Percentiles rank a stretch among this genome's conserved stretches.
phyloP scores from a whole-genome alignment of 2,113 vertebrate species.

The Abramis brama region DNA sequence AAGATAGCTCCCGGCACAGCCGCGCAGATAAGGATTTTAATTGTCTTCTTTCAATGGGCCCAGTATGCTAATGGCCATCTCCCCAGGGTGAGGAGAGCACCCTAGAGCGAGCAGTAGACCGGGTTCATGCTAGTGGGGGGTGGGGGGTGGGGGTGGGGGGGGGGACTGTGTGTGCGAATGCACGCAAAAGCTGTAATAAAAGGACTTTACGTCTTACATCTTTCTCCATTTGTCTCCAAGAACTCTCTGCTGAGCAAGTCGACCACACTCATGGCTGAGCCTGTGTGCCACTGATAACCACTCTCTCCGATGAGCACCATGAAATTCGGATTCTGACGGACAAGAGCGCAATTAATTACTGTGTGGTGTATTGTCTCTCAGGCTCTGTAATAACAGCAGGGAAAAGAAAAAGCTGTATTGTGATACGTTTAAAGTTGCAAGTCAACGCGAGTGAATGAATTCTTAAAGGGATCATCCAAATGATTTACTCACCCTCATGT shows the following conservation, averaged over 20 bases:
- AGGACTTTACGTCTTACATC: conserved; percentile 35
- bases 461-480: not conserved
- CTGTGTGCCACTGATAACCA: conserved; percentile 71
- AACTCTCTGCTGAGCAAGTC: conserved; percentile 69
- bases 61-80: conserved; percentile 76
- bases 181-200: conserved; percentile 46
- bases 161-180: conserved; percentile 36
- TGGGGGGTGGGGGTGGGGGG: conserved; percentile 57
- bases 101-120: conserved; percentile 66
- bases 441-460: not conserved
- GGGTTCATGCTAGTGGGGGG: conserved; percentile 59
- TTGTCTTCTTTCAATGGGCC: conserved; percentile 75
- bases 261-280: conserved; percentile 53
- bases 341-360: conserved; percentile 56
- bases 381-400: conserved; percentile 1
- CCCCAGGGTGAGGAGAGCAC: conserved; percentile 67
- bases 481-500: not conserved
- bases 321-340: conserved; percentile 68
- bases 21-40: conserved; percentile 77
- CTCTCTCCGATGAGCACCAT: conserved; percentile 62
- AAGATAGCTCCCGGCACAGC: conserved; percentile 72
- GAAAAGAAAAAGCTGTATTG: conserved; percentile 19
- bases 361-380: conserved; percentile 29
- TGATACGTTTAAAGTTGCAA: not conserved
- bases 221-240: conserved; percentile 62